Evolutionary conservation across 2,113 vertebrate species (phyloP).

Genomic region (Pungitius pungitius): DNA sequence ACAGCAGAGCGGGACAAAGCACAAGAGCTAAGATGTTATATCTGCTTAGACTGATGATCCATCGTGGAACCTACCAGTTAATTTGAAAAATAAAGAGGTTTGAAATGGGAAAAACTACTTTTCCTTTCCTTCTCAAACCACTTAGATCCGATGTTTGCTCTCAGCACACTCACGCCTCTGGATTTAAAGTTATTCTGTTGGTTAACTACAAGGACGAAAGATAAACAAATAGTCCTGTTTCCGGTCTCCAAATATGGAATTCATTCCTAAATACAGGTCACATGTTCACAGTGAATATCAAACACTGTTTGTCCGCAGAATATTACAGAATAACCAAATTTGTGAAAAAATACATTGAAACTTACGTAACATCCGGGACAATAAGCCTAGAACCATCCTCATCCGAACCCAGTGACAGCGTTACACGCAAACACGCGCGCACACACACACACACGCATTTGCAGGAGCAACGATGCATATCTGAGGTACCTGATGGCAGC

Average conservation of each 20-base stretch:
- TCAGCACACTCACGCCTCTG: too few species aligned
- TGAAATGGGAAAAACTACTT: not conserved
- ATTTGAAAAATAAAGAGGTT: not conserved
- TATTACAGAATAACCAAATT: not conserved
- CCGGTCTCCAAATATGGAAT: not conserved
- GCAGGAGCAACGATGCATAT: not conserved
- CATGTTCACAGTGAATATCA: not conserved
- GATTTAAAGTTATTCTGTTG: not conserved
- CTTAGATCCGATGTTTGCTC: not conserved
- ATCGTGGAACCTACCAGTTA: too few species aligned
- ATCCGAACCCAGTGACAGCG: not conserved
- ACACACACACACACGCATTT: not conserved
- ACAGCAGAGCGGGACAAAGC: not conserved
- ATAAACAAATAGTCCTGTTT: not conserved
- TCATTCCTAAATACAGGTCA: not conserved
- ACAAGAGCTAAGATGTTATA: not conserved
- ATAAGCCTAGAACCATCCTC: not conserved
- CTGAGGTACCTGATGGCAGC: constrained; percentile 42
- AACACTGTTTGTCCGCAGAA: not conserved
- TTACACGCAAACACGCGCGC: not conserved
- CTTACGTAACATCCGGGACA: not conserved
- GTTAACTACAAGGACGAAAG: not conserved
- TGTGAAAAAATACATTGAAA: not conserved
- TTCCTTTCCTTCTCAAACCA: not conserved
- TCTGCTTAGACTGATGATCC: not conserved